Conservation (phyloP, 1,140 invertebrate genomes). For the Bombus vancouverensis region DNA sequence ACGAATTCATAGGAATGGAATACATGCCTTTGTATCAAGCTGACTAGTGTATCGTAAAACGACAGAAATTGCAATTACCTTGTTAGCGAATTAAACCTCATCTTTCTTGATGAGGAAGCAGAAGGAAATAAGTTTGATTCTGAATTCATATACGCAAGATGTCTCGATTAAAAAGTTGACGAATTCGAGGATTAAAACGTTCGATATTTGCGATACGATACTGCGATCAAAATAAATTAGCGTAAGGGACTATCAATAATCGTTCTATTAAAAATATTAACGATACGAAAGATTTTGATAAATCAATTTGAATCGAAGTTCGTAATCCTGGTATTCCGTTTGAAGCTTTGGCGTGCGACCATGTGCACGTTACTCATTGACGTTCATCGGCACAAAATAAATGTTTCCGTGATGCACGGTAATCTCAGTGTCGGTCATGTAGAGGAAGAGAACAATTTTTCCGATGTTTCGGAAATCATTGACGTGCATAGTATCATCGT, state of each 20-base stretch:
- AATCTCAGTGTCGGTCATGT: slow-evolving; percentile 20
- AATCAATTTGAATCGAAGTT: not conserved
- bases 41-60: not conserved
- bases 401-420: slow-evolving; percentile 35
- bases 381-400: slow-evolving; percentile 37
- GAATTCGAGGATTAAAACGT: not conserved
- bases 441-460: slow-evolving; percentile 44
- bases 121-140: not conserved
- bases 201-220: too few species aligned
- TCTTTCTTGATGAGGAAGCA: not conserved
- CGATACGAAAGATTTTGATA: not conserved
- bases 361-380: not conserved
- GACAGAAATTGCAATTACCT: not conserved
- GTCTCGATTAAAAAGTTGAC: too few species aligned
- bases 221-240: too few species aligned
- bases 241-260: too few species aligned
- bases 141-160: too few species aligned
- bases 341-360: not conserved
- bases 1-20: not conserved
- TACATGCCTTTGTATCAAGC: not conserved
- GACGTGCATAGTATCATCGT: not conserved
- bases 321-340: not conserved
- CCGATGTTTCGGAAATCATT: slow-evolving; percentile 37
- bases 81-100: not conserved
- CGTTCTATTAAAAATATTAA: too few species aligned